Evolutionary conservation across 1,140 invertebrate genomes (phyloP).

Genomic region (Zaprionus camerounensis): DNA sequence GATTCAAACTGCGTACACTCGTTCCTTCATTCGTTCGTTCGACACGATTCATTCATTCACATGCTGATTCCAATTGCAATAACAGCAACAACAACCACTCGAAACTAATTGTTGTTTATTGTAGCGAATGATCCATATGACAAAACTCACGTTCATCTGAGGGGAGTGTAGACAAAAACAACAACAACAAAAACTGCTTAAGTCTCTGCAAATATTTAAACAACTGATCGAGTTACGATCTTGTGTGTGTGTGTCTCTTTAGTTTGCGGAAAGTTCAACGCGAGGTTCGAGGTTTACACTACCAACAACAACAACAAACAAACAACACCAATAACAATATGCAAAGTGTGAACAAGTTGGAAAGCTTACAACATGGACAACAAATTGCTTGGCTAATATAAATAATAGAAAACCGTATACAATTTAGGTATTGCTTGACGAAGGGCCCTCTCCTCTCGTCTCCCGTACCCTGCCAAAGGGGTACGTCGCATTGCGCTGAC

Average conservation of each 20-base stretch:
- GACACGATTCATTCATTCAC: conserved; percentile 67
- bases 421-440: background rate
- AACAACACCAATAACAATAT: background rate
- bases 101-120: background rate
- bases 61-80: conserved; percentile 47
- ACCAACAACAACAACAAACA: background rate
- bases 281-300: conserved; percentile 16
- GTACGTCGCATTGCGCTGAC: conserved; percentile 34
- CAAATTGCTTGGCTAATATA: conserved; percentile 59
- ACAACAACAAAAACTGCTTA: background rate
- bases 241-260: conserved; percentile 3
- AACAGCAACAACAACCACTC: background rate
- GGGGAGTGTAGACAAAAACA: background rate
- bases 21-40: background rate
- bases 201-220: conserved; percentile 9
- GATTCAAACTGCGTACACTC: conserved; percentile 50
- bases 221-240: conserved; percentile 13
- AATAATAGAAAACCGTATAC: conserved; percentile 4
- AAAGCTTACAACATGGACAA: conserved; percentile 67
- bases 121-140: background rate
- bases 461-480: no score
- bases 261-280: conserved; percentile 10
- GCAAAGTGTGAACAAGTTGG: conserved; percentile 52
- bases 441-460: background rate
- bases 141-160: conserved; percentile 2